These are phyloP conservation scores for Protobothrops flavoviridis DNA, from an alignment of 2,113 vertebrate species.

Conservation along the genomic window DNA sequence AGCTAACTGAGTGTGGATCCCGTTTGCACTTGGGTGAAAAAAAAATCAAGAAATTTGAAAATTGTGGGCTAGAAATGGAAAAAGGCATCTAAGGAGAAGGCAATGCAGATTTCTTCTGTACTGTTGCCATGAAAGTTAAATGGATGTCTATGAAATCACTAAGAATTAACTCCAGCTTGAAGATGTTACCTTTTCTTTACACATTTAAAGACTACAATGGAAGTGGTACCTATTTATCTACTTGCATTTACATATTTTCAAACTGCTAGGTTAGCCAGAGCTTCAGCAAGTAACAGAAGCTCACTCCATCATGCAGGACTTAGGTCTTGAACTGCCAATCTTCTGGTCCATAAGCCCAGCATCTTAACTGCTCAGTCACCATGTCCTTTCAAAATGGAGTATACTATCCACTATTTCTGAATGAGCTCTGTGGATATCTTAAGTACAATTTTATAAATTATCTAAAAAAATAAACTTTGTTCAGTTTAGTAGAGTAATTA, in stretches of 20 bases:
- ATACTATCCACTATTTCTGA: not conserved
- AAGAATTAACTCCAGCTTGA: not conserved
- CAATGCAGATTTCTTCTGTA: not conserved
- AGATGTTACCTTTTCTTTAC: not conserved
- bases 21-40: not conserved
- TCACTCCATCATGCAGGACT: too few relatives aligned
- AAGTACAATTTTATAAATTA: not conserved
- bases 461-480: not conserved
- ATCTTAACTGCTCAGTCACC: too few relatives aligned
- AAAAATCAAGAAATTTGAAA: not conserved
- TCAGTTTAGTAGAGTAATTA: not conserved
- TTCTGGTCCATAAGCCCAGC: too few relatives aligned
- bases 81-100: not conserved
- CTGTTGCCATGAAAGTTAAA: not conserved
- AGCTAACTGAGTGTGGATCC: not conserved
- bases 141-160: not conserved
- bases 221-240: too few relatives aligned
- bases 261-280: too few relatives aligned
- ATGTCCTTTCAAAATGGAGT: not conserved
- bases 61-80: not conserved
- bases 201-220: not conserved
- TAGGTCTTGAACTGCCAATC: too few relatives aligned
- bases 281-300: too few relatives aligned
- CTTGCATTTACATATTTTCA: too few relatives aligned
- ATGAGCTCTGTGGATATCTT: not conserved